phyloP scores from a whole-genome alignment of 2,113 vertebrate genomes.

The Pseudopodoces humilis region DNA sequence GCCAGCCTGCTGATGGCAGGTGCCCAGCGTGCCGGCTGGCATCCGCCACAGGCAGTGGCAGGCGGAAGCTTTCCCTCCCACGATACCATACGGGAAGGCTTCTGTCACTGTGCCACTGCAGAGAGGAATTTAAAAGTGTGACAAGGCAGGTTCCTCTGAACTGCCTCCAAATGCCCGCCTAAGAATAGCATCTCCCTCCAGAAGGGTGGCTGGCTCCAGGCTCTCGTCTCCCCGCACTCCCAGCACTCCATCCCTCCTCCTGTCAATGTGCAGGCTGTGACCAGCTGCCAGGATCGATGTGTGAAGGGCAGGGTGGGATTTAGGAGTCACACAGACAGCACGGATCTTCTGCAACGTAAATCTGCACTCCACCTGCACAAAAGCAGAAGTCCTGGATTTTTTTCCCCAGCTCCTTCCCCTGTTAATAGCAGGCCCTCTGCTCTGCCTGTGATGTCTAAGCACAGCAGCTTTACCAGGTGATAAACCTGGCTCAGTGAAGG shows the following conservation, averaged over 20 bases:
- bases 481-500: not conserved
- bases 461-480: not conserved
- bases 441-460: not conserved
- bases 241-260: not conserved
- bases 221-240: accelerated
- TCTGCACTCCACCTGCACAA: not conserved
- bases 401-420: not conserved
- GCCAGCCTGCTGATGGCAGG: not conserved
- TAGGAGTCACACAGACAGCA: not conserved
- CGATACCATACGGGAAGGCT: not conserved
- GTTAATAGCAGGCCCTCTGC: not conserved
- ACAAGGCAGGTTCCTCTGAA: constrained; percentile 15
- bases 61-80: constrained; percentile 44
- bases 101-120: not conserved
- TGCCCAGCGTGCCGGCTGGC: not conserved
- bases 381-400: not conserved
- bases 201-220: not conserved
- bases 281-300: not conserved
- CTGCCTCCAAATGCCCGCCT: not conserved
- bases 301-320: not conserved
- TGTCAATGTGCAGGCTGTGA: not conserved
- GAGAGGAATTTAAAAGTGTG: not conserved
- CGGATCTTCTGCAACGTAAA: not conserved
- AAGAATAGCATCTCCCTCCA: not conserved
- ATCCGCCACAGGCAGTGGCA: not conserved